Conservation (phyloP, 2,888 invertebrate species). For the Caenorhabditis becei region DNA sequence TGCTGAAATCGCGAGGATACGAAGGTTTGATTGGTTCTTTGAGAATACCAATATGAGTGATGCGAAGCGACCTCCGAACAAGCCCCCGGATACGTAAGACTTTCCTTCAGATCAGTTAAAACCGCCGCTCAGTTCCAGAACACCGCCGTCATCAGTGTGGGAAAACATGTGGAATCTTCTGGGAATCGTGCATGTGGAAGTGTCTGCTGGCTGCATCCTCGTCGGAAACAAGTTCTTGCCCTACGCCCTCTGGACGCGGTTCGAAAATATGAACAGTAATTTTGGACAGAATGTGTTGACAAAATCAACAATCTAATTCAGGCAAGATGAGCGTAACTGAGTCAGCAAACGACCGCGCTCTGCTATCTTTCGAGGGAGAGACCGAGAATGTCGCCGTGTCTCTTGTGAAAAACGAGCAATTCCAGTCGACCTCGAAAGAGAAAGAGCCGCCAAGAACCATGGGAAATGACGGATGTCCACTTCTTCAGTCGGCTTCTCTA, state of each 20-base stretch:
- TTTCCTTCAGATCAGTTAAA: not conserved
- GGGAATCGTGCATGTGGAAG: constrained; percentile 85
- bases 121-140: constrained; percentile 18
- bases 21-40: constrained; percentile 66
- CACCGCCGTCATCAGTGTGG: constrained; percentile 63
- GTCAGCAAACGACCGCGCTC: constrained; percentile 85
- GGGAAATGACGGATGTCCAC: constrained; percentile 92
- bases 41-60: constrained; percentile 56
- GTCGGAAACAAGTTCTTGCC: constrained; percentile 96
- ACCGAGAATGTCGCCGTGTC: constrained; percentile 95
- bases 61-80: constrained; percentile 30
- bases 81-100: constrained; percentile 60
- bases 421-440: constrained; percentile 87
- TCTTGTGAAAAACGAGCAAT: constrained; percentile 95
- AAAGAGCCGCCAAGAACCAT: constrained; percentile 91
- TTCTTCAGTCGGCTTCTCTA: constrained; percentile 95
- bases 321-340: constrained; percentile 72
- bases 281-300: constrained; percentile 82
- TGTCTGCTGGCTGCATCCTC: constrained; percentile 92
- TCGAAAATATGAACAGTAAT: constrained; percentile 94
- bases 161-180: constrained; percentile 77
- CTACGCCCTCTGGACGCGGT: constrained; percentile 90
- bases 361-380: constrained; percentile 70
- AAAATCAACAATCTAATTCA: constrained; percentile 13
- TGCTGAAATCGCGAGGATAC: constrained; percentile 67